phyloP scores from a whole-genome alignment of 30 jellyfish, hydroid and myxozoan genomes.

The Turritopsis dohrnii region DNA sequence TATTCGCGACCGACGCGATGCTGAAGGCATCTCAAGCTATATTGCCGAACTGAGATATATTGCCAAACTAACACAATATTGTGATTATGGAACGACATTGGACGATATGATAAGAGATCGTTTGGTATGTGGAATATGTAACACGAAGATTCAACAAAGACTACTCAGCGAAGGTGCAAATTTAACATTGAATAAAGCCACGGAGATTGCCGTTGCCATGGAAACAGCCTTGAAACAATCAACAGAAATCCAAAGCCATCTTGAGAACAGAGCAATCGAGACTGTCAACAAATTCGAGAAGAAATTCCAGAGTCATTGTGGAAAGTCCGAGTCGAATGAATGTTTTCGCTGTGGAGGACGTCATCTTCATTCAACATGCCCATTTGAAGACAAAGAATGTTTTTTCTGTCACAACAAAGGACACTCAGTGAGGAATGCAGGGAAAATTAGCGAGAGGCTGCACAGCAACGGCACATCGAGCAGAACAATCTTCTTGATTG shows the following conservation, averaged over 20 bases:
- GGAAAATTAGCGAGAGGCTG: neutral
- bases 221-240: conserved; percentile 7
- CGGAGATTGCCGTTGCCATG: neutral
- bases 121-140: conserved; percentile 30
- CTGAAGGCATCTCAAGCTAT: neutral
- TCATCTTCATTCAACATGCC: neutral
- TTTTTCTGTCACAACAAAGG: no score
- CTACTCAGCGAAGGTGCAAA: conserved; percentile 3
- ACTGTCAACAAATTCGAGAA: conserved; percentile 5
- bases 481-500: neutral
- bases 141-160: conserved; percentile 30
- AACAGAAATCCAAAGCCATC: neutral
- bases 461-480: conserved; percentile 1
- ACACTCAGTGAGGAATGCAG: conserved; percentile 1
- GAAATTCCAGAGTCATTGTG: conserved; percentile 3
- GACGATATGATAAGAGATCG: no score
- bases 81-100: conserved; percentile 12
- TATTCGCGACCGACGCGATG: conserved; percentile 10
- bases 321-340: neutral
- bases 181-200: conserved; percentile 6
- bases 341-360: conserved; percentile 9
- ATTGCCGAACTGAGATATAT: conserved; percentile 1
- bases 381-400: neutral
- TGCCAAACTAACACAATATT: conserved; percentile 4
- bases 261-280: neutral